phyloP scores from a whole-genome alignment of 2,888 invertebrate species.

The Trissolcus brochymenae region DNA sequence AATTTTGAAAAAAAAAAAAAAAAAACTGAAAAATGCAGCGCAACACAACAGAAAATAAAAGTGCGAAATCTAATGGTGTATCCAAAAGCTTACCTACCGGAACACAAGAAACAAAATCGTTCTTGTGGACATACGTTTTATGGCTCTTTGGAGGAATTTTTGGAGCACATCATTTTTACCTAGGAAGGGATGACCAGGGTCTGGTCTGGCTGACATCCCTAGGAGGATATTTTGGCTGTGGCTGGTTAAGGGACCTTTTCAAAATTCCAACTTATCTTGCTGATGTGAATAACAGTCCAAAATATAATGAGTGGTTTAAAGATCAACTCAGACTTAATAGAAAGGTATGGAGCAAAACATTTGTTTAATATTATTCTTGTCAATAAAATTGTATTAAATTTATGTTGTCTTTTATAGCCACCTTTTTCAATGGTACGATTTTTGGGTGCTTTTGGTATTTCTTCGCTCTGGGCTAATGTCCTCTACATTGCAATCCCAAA shows the following conservation, averaged over 20 bases:
- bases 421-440: slow-evolving; percentile 88
- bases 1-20: too few species aligned
- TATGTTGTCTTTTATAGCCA: slow-evolving; percentile 78
- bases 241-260: slow-evolving; percentile 91
- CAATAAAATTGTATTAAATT: background rate
- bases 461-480: slow-evolving; percentile 88
- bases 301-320: slow-evolving; percentile 81
- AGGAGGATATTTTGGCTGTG: slow-evolving; percentile 89
- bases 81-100: too few species aligned
- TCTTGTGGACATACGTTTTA: slow-evolving; percentile 84
- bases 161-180: slow-evolving; percentile 94
- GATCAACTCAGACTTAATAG: slow-evolving; percentile 80
- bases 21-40: too few species aligned
- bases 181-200: slow-evolving; percentile 91
- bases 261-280: slow-evolving; percentile 90
- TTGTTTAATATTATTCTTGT: background rate
- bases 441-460: slow-evolving; percentile 85
- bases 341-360: slow-evolving; percentile 78
- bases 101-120: slow-evolving; percentile 64
- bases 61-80: too few species aligned
- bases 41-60: too few species aligned
- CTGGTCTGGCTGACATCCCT: slow-evolving; percentile 92
- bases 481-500: slow-evolving; percentile 86
- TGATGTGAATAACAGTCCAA: slow-evolving; percentile 86
- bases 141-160: slow-evolving; percentile 94